Conservation (phyloP, 2,797 vertebrate genomes). For the Spondyliosoma cantharus region DNA sequence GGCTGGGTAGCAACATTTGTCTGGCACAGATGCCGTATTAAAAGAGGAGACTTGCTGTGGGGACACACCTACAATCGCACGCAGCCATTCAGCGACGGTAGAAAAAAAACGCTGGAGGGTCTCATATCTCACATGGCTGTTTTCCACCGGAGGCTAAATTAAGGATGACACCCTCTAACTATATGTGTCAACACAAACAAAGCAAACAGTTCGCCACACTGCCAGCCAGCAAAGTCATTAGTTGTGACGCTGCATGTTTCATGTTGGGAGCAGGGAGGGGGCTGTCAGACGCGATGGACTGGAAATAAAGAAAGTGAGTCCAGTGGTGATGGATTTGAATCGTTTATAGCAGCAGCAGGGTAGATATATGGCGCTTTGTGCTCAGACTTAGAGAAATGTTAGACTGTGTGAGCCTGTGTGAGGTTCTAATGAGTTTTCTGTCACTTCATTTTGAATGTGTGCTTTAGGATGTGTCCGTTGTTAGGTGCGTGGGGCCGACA, state of each 20-base stretch:
- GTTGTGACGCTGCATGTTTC: conserved; percentile 34
- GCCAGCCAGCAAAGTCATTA: conserved; percentile 50
- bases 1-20: conserved; percentile 23
- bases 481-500: neutral
- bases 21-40: conserved; percentile 37
- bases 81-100: conserved; percentile 2
- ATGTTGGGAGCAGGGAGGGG: conserved; percentile 13
- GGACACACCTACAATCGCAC: conserved; percentile 45
- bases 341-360: conserved; percentile 28
- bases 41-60: conserved; percentile 35
- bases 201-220: conserved; percentile 37
- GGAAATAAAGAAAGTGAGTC: conserved; percentile 47
- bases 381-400: conserved; percentile 7
- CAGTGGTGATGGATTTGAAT: conserved; percentile 47
- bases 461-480: conserved; percentile 12
- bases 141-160: conserved; percentile 50
- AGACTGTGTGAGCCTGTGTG: conserved; percentile 8
- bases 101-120: neutral
- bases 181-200: conserved; percentile 59
- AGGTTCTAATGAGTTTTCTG: conserved; percentile 36
- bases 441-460: conserved; percentile 22
- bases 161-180: conserved; percentile 60
- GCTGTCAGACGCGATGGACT: conserved; percentile 34
- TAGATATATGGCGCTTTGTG: conserved; percentile 26
- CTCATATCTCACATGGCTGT: conserved; percentile 36